phyloP scores from a whole-genome alignment of 1,140 invertebrate species.

The Drosophila pseudoananassae region DNA sequence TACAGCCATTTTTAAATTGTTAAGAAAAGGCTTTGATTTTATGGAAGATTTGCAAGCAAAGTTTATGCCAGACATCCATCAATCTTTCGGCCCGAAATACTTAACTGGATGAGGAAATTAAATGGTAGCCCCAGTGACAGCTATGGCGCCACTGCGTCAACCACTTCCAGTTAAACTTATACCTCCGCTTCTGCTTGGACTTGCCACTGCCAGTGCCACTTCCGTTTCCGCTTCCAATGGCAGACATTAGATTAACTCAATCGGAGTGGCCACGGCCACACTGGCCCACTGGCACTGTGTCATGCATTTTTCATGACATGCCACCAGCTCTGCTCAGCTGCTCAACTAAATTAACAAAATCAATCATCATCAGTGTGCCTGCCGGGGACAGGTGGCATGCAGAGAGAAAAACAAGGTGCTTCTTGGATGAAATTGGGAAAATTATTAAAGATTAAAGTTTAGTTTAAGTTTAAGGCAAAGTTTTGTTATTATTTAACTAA shows the following conservation, averaged over 20 bases:
- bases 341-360: slow-evolving; percentile 68
- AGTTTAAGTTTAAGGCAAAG: no score
- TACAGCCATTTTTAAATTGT: background rate
- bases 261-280: slow-evolving; percentile 16
- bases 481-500: no score
- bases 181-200: background rate
- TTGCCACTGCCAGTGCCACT: background rate
- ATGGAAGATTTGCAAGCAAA: no score
- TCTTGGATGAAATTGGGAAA: no score
- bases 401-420: background rate
- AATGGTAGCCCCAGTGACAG: background rate
- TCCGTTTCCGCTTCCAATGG: background rate
- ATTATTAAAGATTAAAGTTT: no score
- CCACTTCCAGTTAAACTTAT: background rate
- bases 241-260: slow-evolving; percentile 32
- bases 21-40: no score
- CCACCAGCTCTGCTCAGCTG: slow-evolving; percentile 30
- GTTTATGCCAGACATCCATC: no score
- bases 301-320: slow-evolving; percentile 50
- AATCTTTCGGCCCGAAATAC: no score
- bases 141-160: no score
- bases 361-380: slow-evolving; percentile 59
- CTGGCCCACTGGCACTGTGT: slow-evolving; percentile 7
- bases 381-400: slow-evolving; percentile 19
- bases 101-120: no score